phyloP scores from a whole-genome alignment of 1,140 invertebrate species.

The Melitaea cinxia region DNA sequence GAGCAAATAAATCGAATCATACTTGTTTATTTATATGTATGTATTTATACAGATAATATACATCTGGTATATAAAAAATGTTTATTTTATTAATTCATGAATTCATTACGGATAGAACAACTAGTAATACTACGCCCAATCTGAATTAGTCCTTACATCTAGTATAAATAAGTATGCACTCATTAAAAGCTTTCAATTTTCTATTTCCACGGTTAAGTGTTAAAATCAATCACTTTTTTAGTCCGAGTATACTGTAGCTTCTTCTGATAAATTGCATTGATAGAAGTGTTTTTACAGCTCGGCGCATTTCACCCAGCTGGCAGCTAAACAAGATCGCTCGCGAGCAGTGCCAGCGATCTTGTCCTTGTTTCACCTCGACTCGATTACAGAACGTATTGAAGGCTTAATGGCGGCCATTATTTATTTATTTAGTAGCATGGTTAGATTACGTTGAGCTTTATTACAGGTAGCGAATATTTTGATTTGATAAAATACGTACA shows the following conservation, averaged over 20 bases:
- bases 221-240: not conserved
- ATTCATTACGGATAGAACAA: too few relatives aligned
- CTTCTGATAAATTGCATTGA: slow-evolving; percentile 31
- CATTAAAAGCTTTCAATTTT: not conserved
- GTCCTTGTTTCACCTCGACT: slow-evolving; percentile 13
- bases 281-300: slow-evolving; percentile 34
- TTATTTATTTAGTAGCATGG: slow-evolving; percentile 6
- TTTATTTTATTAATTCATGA: too few relatives aligned
- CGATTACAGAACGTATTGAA: slow-evolving; percentile 6
- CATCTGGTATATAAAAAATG: too few relatives aligned
- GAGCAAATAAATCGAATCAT: too few relatives aligned
- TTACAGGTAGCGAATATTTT: not conserved
- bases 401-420: slow-evolving; percentile 5
- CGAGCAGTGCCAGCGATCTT: slow-evolving; percentile 20
- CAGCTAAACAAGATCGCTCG: too few relatives aligned
- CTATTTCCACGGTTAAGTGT: not conserved
- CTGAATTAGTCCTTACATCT: too few relatives aligned
- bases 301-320: not conserved
- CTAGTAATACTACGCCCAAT: too few relatives aligned
- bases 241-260: slow-evolving; percentile 18
- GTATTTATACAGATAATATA: too few relatives aligned
- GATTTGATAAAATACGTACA: not conserved
- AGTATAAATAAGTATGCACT: too few relatives aligned
- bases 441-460: not conserved
- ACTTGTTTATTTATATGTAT: too few relatives aligned